Conservation (phyloP, 2,888 invertebrate genomes). For the Matsumyia berberina region DNA sequence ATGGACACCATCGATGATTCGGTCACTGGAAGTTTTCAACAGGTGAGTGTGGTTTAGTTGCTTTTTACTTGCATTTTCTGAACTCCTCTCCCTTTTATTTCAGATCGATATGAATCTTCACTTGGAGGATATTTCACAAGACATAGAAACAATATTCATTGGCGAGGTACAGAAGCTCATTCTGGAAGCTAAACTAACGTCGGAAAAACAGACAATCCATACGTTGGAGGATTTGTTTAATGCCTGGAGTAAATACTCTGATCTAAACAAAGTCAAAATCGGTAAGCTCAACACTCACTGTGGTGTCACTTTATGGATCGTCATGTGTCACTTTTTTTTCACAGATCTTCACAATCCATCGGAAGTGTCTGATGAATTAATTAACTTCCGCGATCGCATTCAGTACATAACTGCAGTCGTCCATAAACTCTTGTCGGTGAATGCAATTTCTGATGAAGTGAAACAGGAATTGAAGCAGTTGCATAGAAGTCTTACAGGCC, state of each 20-base stretch:
- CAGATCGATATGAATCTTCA: constrained; percentile 85
- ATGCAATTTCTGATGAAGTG: constrained; percentile 9
- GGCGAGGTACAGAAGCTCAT: constrained; percentile 78
- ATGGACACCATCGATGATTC: constrained; percentile 84
- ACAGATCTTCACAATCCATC: constrained; percentile 78
- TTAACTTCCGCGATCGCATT: constrained; percentile 80
- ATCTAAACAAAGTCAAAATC: constrained; percentile 72
- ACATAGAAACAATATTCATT: constrained; percentile 79
- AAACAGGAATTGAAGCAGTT: constrained; percentile 56
- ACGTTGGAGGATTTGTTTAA: constrained; percentile 77
- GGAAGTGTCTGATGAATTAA: constrained; percentile 80
- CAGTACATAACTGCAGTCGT: constrained; percentile 78
- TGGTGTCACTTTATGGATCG: not conserved
- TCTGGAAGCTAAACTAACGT: constrained; percentile 55
- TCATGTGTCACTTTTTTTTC: constrained; percentile 25
- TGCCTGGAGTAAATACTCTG: constrained; percentile 81
- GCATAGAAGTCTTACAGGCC: constrained; percentile 73
- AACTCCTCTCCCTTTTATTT: constrained; percentile 24
- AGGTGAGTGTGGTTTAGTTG: constrained; percentile 87
- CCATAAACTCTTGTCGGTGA: constrained; percentile 70
- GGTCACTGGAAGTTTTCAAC: constrained; percentile 96
- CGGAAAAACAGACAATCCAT: not conserved
- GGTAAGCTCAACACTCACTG: constrained; percentile 77
- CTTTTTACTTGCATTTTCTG: too few species aligned
- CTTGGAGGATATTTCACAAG: constrained; percentile 87